Evolutionary conservation across 1,140 invertebrate species (phyloP).

Genomic region (Paralvinella palmiformis): DNA sequence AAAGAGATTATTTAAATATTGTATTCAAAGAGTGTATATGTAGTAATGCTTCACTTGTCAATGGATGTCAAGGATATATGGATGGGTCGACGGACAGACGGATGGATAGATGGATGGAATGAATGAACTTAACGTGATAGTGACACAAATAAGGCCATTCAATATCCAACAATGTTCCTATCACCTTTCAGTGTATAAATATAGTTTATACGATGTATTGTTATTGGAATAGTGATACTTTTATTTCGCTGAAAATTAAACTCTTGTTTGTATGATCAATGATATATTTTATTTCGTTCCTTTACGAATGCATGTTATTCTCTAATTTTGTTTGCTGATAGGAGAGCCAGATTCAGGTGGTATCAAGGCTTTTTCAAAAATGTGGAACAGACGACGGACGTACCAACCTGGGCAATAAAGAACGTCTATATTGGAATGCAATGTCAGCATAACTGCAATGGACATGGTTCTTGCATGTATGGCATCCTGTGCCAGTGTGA

Average conservation of each 20-base stretch:
- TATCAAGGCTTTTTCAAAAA: slow-evolving; percentile 48
- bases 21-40: too few species aligned
- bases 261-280: neutral
- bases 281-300: neutral
- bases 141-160: too few species aligned
- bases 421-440: slow-evolving; percentile 52
- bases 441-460: slow-evolving; percentile 50
- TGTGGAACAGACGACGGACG: slow-evolving; percentile 37
- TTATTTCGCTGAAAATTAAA: slow-evolving; percentile 1
- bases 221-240: neutral
- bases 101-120: too few species aligned
- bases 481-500: slow-evolving; percentile 52
- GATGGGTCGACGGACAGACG: too few species aligned
- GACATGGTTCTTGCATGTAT: slow-evolving; percentile 47
- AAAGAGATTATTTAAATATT: too few species aligned
- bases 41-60: too few species aligned
- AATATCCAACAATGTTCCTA: too few species aligned
- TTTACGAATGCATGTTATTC: too few species aligned
- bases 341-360: slow-evolving; percentile 50
- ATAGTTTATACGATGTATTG: neutral
- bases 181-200: neutral
- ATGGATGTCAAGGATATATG: too few species aligned
- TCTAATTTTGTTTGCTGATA: slow-evolving; percentile 16
- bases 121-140: too few species aligned
- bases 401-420: slow-evolving; percentile 51